Base-by-base conservation (phyloP, 2,888 invertebrate genomes). In the Melanargia galathea region DNA sequence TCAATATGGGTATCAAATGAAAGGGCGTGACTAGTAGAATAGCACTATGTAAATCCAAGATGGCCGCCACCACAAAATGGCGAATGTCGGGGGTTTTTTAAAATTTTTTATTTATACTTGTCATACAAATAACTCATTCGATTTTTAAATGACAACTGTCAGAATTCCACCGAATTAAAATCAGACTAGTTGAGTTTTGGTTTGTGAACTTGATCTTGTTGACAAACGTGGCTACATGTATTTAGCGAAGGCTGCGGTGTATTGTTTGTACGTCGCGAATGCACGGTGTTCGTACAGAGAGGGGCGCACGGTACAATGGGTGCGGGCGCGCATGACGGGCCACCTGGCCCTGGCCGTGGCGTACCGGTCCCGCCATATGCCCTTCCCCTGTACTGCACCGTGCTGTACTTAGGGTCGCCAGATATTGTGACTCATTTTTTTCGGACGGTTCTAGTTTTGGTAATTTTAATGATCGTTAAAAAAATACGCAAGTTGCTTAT, bases 271-370 rank as follows among this genome's bases (percentile, higher is more conserved):
- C 51, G 65, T 69, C 68, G 69, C 69, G 64, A 68, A 63, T 65
- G 70, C 67, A 68, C 75, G 75, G 73, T 67, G 68, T 48, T 71
- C 70, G 73, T 74, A 73, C 71, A 67, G 73, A 66, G 67, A 66
- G 72, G 74, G 71, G 70, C 67, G 71, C 65, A 56, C 26, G 67
- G 75, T 73, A 90, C 89, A 90, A 90, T 89, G 82, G 87, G 90
- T 86, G 89, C 90, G 87, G 77, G 87, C 83, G 89, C 87, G 88
- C 90, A 89, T 91, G 89, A 90, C 91, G 90, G n/a, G 78, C 76
- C 90, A 90, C 89, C 91, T 90, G 91, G 90, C 79, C 89, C 91
- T 90, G 91, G 90, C 79, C 77, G 83, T 78, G 82, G 79, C 78
- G 77, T 88, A 90, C 90, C 83, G 90, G 87, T 84, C 82, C 76